phyloP scores from a whole-genome alignment of 1,140 invertebrate species.

The Pogonognathellus flavescens region DNA sequence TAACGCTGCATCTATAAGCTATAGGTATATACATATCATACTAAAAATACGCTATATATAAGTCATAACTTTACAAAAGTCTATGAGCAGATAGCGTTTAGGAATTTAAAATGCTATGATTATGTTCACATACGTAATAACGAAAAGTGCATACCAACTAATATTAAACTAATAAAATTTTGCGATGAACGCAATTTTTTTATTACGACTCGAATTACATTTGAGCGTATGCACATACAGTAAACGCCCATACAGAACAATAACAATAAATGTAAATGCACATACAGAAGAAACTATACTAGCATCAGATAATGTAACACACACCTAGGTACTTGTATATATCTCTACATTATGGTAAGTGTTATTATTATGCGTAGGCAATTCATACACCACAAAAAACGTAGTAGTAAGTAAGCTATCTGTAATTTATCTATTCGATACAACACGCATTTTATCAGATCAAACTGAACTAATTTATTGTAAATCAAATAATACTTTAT shows the following conservation, averaged over 20 bases:
- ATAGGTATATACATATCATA: background rate
- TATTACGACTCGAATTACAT: too few species aligned
- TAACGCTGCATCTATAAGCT: background rate
- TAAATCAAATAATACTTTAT: conserved; percentile 1
- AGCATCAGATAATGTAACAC: background rate
- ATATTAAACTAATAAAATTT: too few species aligned
- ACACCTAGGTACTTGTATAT: background rate
- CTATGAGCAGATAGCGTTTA: too few species aligned
- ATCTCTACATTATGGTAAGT: background rate
- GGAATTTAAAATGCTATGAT: too few species aligned
- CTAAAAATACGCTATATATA: background rate
- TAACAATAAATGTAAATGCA: too few species aligned
- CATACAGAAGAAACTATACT: too few species aligned
- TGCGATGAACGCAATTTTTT: too few species aligned
- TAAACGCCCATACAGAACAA: too few species aligned
- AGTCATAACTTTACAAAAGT: too few species aligned
- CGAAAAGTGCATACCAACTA: too few species aligned
- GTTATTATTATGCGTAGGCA: background rate
- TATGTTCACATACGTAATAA: too few species aligned
- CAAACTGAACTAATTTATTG: conserved; percentile 30
- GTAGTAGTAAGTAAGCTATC: background rate
- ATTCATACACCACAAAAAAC: conserved; percentile 24
- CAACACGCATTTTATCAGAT: conserved; percentile 24
- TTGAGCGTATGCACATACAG: too few species aligned
- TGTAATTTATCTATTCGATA: background rate